Base-by-base conservation (phyloP, 2,888 invertebrate species). In the Acrobasis suavella region DNA sequence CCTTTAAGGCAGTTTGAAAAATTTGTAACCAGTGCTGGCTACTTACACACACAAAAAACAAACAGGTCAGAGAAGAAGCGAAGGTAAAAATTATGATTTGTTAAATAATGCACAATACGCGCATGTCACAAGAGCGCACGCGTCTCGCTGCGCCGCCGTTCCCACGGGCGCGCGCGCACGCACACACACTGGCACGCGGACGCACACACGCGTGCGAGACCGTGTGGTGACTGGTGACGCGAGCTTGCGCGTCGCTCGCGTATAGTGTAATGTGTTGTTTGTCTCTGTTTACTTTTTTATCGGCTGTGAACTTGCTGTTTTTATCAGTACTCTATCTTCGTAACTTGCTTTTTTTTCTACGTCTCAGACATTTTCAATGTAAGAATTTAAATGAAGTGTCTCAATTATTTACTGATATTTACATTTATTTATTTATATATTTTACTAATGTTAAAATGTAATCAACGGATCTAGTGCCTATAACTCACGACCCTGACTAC, bases 131-230 rank as follows among this genome's bases (percentile, higher is more conserved):
- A 86, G 81, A 82, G 75, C 55, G 85, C 87, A 83, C 89, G 89
- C 89, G 90, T 90, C 89, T 87, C 85, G 81, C 76, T 82, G 80
- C 82, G 80, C 78, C 82, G 80, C 78, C 87, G 89, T 89, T 89
- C 91, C 89, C 90, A 90, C 91, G 90, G 86, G 32, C 32, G 78
- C 85, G 78, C 86, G 72, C 89, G 83, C 85, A 81, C 82, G 75
- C 67, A 66, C 75, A 62, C 69, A 64, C 63, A 60, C 63, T 3
- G 22, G 78, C 85, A 77, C 86, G 72, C 89, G 83, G 85, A 81
- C 82, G 75, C 67, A 66, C 75, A 62, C 69, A 64, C 63, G 61
- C 63, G 32, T 32, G 32, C 65, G 54, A 15, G 62, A 55, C 77
- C 80, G 79, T 80, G 82, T 68, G 68, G 74, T 77, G 82, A 84